Conservation (phyloP, 2,888 invertebrate species). For the Drosophila buzzatii region DNA sequence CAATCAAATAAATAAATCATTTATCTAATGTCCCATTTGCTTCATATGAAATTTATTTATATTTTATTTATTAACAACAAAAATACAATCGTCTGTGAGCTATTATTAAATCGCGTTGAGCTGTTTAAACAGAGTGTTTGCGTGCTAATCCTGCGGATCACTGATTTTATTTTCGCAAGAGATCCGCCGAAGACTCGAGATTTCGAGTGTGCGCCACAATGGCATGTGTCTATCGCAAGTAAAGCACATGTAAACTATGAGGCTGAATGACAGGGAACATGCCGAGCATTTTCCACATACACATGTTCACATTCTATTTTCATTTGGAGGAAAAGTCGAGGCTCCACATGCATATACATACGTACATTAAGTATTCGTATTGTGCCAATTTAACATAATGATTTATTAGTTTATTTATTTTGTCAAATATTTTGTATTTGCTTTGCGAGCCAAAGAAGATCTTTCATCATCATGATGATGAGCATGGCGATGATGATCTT, state of each 20-base stretch:
- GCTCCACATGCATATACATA: conserved; percentile 44
- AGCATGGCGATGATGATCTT: neutral
- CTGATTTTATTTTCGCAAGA: conserved; percentile 38
- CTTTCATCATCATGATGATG: conserved; percentile 62
- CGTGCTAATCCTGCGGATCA: conserved; percentile 45
- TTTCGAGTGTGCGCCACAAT: conserved; percentile 24
- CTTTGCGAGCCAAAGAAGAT: conserved; percentile 52
- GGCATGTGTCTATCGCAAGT: conserved; percentile 60
- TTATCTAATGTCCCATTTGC: neutral
- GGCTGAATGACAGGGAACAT: conserved; percentile 69
- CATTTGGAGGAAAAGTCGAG: conserved; percentile 51
- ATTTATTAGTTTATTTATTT: conserved; percentile 78
- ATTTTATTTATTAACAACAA: conserved; percentile 15
- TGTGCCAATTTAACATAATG: conserved; percentile 78
- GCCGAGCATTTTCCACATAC: conserved; percentile 71
- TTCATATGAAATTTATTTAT: too few relatives aligned
- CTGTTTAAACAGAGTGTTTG: conserved; percentile 18
- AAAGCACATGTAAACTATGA: conserved; percentile 59
- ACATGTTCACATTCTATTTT: conserved; percentile 74
- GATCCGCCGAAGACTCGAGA: conserved; percentile 30
- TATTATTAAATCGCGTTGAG: conserved; percentile 2
- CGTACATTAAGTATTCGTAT: conserved; percentile 51
- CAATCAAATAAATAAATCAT: neutral
- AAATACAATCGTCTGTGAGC: neutral
- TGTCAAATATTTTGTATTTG: conserved; percentile 66